phyloP scores from a whole-genome alignment of 2,113 vertebrate species.

The Guaruba guarouba region DNA sequence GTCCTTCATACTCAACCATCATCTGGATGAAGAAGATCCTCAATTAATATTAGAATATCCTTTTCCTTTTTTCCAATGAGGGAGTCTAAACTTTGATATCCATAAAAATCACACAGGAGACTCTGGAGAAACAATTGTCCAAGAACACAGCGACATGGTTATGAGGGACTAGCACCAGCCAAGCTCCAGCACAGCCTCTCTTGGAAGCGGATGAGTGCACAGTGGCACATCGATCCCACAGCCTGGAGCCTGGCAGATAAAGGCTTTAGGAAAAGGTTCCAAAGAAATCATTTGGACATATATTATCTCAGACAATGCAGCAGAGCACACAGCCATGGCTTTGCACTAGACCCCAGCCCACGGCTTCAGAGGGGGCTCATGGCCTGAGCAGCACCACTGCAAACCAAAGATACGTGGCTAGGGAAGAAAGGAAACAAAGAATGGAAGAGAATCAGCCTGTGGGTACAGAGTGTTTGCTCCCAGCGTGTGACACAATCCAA shows the following conservation, averaged over 20 bases:
- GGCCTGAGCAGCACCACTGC: not conserved
- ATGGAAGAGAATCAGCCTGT: not conserved
- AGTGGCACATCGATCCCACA: slow-evolving; percentile 45
- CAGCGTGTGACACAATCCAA: not conserved
- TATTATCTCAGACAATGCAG: slow-evolving; percentile 9
- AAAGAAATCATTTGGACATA: slow-evolving; percentile 28
- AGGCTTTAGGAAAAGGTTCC: slow-evolving; percentile 33
- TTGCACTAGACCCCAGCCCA: not conserved
- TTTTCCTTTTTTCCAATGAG: not conserved
- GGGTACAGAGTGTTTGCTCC: not conserved
- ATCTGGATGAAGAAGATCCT: not conserved
- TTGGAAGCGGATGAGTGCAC: not conserved
- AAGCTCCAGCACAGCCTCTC: not conserved
- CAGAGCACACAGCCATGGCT: not conserved
- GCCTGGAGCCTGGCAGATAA: slow-evolving; percentile 62
- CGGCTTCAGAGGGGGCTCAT: not conserved
- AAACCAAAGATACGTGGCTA: not conserved
- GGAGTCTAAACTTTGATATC: not conserved
- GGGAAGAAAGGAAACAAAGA: not conserved
- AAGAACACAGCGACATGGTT: not conserved
- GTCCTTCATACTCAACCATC: not conserved
- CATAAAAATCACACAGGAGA: not conserved
- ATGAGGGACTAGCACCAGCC: slow-evolving; percentile 12
- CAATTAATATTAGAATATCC: not conserved
- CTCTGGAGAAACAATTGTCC: not conserved